Conservation (phyloP, 1,140 invertebrate genomes). For the Saccostrea echinata region DNA sequence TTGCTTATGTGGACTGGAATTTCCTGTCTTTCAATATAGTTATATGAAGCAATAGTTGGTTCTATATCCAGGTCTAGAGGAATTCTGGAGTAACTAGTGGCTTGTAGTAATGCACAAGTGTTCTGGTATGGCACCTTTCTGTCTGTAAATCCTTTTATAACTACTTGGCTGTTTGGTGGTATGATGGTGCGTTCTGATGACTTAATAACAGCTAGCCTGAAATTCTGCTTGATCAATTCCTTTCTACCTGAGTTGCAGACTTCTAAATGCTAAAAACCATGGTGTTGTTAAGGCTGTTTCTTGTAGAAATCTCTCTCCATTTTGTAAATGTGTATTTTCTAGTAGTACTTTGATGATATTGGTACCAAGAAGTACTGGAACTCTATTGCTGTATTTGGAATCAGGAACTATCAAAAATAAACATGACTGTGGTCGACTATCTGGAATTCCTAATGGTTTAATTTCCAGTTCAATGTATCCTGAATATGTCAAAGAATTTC, state of each 20-base stretch:
- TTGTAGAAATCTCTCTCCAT: slow-evolving; percentile 46
- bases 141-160: too few species aligned
- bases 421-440: neutral
- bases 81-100: too few species aligned
- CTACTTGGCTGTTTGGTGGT: too few species aligned
- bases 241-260: slow-evolving; percentile 44
- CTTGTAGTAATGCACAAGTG: too few species aligned
- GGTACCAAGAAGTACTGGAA: slow-evolving; percentile 55
- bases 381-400: slow-evolving; percentile 32
- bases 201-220: slow-evolving; percentile 19
- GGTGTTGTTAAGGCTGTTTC: slow-evolving; percentile 39
- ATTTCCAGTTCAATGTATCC: slow-evolving; percentile 60
- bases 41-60: too few species aligned
- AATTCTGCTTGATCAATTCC: slow-evolving; percentile 36
- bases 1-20: too few species aligned
- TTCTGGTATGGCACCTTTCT: too few species aligned
- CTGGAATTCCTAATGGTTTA: neutral
- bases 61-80: too few species aligned
- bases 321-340: slow-evolving; percentile 26
- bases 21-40: too few species aligned
- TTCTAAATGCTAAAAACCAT: slow-evolving; percentile 49
- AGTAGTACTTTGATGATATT: slow-evolving; percentile 52
- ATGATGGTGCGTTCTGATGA: too few species aligned
- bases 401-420: slow-evolving; percentile 57
- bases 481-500: slow-evolving; percentile 53